phyloP scores from a whole-genome alignment of 2,888 invertebrate species.

The Peribatodes rhomboidaria region DNA sequence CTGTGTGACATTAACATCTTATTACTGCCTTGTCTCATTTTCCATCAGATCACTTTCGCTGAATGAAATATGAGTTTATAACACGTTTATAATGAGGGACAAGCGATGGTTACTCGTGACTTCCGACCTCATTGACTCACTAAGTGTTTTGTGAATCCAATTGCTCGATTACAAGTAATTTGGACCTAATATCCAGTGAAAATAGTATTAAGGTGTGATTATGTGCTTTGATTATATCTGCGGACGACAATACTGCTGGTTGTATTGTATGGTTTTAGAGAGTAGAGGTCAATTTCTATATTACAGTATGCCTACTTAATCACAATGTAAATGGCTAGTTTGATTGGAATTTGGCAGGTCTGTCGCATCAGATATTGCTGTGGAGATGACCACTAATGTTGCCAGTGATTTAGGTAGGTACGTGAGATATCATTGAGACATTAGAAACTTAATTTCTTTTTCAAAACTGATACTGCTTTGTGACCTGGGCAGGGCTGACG shows the following conservation, averaged over 20 bases:
- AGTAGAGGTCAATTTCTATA: conserved; percentile 9
- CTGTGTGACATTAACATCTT: conserved; percentile 27
- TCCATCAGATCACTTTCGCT: conserved; percentile 60
- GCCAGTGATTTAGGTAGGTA: neutral
- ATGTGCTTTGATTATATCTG: neutral
- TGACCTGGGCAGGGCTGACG: neutral
- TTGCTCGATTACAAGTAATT: conserved; percentile 28
- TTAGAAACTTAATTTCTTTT: neutral
- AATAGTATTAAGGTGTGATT: conserved; percentile 4
- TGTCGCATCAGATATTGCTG: neutral
- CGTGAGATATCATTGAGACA: neutral
- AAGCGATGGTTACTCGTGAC: conserved; percentile 62
- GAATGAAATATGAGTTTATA: conserved; percentile 64
- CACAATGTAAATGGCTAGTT: neutral
- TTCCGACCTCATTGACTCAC: conserved; percentile 56
- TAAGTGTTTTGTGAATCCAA: conserved; percentile 28
- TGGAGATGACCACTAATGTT: neutral
- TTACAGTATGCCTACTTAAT: neutral
- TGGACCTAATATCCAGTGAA: conserved; percentile 21
- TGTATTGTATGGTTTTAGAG: neutral
- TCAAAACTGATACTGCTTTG: neutral
- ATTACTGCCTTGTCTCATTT: conserved; percentile 20
- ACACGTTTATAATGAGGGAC: conserved; percentile 68
- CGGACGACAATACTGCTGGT: neutral
- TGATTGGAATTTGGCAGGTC: neutral